Evolutionary conservation across 2,113 vertebrate species (phyloP).

Genomic region (Coptodon rendalli): DNA sequence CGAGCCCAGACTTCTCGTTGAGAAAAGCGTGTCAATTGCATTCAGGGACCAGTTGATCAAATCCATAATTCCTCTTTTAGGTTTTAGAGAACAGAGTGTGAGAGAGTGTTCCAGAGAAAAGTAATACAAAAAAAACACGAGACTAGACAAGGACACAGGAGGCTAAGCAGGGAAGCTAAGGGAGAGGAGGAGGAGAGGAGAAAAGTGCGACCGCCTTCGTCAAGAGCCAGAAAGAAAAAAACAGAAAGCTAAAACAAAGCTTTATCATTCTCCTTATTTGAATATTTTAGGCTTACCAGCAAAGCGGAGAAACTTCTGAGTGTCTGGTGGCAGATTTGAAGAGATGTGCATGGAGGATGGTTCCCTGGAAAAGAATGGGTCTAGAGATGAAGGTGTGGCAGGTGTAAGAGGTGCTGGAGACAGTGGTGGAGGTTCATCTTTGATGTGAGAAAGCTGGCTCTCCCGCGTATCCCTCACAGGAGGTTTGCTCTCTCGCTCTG

Average conservation of each 20-base stretch:
- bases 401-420: conserved; percentile 89
- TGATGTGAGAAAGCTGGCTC: conserved; percentile 91
- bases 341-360: conserved; percentile 94
- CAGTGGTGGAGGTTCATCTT: conserved; percentile 87
- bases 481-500: conserved; percentile 91
- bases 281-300: conserved; percentile 70
- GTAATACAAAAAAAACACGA: not conserved
- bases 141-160: not conserved
- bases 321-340: conserved; percentile 89
- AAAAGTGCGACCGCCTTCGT: not conserved
- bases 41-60: not conserved
- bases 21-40: not conserved
- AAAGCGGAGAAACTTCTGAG: conserved; percentile 92
- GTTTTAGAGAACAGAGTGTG: not conserved
- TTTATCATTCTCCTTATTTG: no score
- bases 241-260: not conserved
- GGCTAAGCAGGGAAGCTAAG: not conserved
- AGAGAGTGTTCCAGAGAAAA: not conserved
- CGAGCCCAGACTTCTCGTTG: no score
- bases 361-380: conserved; percentile 90
- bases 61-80: not conserved
- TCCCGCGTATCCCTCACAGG: conserved; percentile 88
- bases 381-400: conserved; percentile 87
- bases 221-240: not conserved
- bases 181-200: not conserved